Evolutionary conservation across 1,140 invertebrate species (phyloP).

Genomic region (Ostrea denselamellosa): DNA sequence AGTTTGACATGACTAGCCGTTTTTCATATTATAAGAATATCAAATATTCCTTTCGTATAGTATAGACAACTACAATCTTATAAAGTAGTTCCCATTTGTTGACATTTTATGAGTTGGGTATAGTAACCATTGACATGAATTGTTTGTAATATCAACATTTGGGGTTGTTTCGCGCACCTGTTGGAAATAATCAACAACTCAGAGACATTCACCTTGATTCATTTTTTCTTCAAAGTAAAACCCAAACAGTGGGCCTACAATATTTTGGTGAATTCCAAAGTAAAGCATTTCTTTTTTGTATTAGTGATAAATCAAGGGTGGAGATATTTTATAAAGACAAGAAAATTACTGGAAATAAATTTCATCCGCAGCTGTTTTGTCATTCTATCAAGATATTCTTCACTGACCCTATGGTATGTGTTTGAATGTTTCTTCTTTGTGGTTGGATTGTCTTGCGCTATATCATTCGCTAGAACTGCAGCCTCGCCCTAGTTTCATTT

Average conservation of each 20-base stretch:
- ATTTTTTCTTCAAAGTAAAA: not conserved
- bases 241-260: too few species aligned
- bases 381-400: conserved; percentile 23
- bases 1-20: too few species aligned
- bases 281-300: not conserved
- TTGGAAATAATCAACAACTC: not conserved
- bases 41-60: too few species aligned
- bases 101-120: not conserved
- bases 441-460: not conserved
- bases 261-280: too few species aligned
- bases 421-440: conserved; percentile 6
- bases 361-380: conserved; percentile 11
- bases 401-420: not conserved
- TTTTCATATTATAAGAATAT: too few species aligned
- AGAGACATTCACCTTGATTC: too few species aligned
- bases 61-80: too few species aligned
- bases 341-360: not conserved
- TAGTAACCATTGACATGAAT: not conserved
- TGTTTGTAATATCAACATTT: not conserved
- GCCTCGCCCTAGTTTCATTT: conserved; percentile 12
- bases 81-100: not conserved
- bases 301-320: not conserved
- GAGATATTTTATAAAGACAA: not conserved
- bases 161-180: not conserved
- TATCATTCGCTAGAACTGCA: not conserved